Evolutionary conservation across 2,113 vertebrate species (phyloP).

Genomic region (Archocentrus centrarchus): DNA sequence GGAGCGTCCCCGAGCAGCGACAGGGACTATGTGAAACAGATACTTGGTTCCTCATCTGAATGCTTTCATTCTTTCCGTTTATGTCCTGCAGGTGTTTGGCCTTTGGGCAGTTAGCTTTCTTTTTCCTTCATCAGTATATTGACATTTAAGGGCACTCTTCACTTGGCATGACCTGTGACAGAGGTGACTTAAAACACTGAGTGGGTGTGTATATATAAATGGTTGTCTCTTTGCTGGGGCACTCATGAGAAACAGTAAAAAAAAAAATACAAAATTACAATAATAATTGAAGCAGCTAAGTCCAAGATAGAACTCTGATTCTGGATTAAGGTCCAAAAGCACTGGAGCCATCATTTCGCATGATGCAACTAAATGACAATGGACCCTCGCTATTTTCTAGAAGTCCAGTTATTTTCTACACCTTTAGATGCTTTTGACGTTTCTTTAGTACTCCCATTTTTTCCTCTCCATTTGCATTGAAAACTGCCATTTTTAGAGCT

Average conservation of each 20-base stretch:
- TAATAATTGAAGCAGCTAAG: not conserved
- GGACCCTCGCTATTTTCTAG: not conserved
- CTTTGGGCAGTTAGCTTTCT: constrained; percentile 61
- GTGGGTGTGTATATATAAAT: constrained; percentile 2
- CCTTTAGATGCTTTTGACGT: not conserved
- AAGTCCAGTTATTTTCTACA: not conserved
- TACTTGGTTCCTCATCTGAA: constrained; percentile 58
- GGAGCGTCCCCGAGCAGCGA: constrained; percentile 28
- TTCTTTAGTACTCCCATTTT: not conserved
- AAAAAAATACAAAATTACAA: not conserved
- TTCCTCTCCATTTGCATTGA: not conserved
- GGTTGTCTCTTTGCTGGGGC: not conserved
- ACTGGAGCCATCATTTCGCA: constrained; percentile 7
- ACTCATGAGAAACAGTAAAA: not conserved
- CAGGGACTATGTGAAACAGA: constrained; percentile 74
- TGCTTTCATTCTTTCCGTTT: constrained; percentile 69
- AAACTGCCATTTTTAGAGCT: not conserved
- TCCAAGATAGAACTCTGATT: not conserved
- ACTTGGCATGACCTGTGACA: not conserved
- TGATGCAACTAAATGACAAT: not conserved
- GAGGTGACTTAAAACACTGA: not conserved
- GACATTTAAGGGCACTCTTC: constrained; percentile 3
- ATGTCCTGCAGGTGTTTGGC: constrained; percentile 63
- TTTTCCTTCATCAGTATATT: constrained; percentile 30
- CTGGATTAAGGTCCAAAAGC: not conserved